Percentiles rank a stretch among this genome's conserved stretches.
Conservation (phyloP, 2,113 vertebrate species). For the Grammomys surdaster region DNA sequence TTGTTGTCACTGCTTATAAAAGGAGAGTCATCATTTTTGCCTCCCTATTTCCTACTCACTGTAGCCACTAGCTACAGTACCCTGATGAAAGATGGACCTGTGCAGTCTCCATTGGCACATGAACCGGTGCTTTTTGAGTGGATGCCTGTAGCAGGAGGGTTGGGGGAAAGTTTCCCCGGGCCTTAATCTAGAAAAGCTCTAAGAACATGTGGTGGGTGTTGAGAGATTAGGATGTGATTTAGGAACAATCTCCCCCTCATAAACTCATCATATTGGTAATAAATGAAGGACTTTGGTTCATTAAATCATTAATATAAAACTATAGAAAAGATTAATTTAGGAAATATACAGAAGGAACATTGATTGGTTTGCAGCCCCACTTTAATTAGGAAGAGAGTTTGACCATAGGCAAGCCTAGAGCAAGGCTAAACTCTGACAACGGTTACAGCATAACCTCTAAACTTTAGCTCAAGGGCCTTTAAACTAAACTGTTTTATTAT, state of each 20-base stretch:
- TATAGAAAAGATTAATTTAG: not conserved
- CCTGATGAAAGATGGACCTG: not conserved
- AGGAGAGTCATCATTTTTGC: not conserved
- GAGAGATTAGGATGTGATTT: not conserved
- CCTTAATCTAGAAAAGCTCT: not conserved
- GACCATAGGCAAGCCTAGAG: not conserved
- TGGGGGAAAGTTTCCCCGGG: not conserved
- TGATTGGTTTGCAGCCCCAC: not conserved
- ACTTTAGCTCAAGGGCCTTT: not conserved
- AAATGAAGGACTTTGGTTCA: constrained; percentile 43
- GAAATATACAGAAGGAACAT: not conserved
- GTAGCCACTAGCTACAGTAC: not conserved
- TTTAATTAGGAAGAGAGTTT: constrained; percentile 6
- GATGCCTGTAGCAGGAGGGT: not conserved
- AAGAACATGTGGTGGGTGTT: not conserved
- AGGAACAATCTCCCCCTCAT: not conserved
- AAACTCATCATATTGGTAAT: not conserved
- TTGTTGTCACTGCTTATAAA: too few relatives aligned
- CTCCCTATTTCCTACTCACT: not conserved
- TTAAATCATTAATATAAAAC: not conserved
- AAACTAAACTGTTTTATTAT: not conserved
- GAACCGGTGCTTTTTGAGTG: not conserved
- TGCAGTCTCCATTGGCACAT: not conserved
- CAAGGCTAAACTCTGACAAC: not conserved
- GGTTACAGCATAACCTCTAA: not conserved